A percentile compares a stretch with the other conserved stretches of the same genome.
phyloP scores from a whole-genome alignment of 92 coral and sea anemone species.

The Porites rus region DNA sequence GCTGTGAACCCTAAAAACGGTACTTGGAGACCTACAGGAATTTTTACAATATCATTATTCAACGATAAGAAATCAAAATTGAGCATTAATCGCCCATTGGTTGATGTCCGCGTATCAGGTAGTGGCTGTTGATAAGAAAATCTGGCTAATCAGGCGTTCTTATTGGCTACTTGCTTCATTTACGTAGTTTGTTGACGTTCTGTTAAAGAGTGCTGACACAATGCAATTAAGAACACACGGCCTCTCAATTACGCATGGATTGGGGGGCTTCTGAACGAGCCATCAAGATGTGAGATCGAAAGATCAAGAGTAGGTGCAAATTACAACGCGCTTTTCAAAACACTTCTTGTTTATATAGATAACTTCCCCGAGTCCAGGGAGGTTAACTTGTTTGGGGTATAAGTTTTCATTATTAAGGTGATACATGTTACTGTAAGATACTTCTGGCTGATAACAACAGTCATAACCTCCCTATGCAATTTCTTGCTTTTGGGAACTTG shows the following conservation, averaged over 20 bases:
- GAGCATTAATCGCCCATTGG: constrained; percentile 98
- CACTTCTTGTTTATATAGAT: constrained; percentile 77
- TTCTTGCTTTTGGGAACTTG: neutral
- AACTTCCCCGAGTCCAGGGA: constrained; percentile 26
- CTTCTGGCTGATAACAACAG: neutral
- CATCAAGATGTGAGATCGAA: constrained; percentile 52
- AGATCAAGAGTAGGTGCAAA: constrained; percentile 82
- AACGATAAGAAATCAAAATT: constrained; percentile 96
- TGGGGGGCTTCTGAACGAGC: constrained; percentile 48
- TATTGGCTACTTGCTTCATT: constrained; percentile 88
- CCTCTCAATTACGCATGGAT: constrained; percentile 90
- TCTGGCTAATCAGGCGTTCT: constrained; percentile 86
- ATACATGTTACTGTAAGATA: too few species aligned
- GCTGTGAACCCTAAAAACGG: constrained; percentile 88
- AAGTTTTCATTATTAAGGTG: constrained; percentile 5
- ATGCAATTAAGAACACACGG: constrained; percentile 95
- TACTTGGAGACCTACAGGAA: constrained; percentile 96
- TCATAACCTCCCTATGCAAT: constrained; percentile 6
- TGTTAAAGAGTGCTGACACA: constrained; percentile 98
- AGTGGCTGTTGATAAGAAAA: constrained; percentile 96
- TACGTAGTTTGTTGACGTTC: constrained; percentile 97
- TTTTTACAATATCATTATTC: constrained; percentile 97
- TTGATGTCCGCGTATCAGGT: constrained; percentile 94
- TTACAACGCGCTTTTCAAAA: constrained; percentile 77
- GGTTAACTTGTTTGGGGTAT: constrained; percentile 27